Base-by-base conservation (phyloP, 2,797 vertebrate genomes). In the Schizothorax lantsangensis region DNA sequence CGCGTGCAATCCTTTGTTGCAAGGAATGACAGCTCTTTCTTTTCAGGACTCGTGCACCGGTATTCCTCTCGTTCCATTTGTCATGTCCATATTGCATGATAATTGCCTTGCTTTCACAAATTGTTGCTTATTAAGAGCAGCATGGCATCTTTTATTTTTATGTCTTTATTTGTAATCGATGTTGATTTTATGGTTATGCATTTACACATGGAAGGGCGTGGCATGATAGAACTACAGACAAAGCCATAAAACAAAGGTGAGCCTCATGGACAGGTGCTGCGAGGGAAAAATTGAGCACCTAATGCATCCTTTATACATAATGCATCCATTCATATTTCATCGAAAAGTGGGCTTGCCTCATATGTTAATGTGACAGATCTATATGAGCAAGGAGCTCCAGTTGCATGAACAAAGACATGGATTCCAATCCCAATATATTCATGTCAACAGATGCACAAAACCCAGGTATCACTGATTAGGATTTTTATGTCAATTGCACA, bases 191-290 rank as follows among this genome's bases (percentile, higher is more conserved):
- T 47, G 33, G 45, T 43, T 84, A 1, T 79, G 23, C 59, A 49
- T 38, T 84, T 81, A 14, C 68, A 23, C 52, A 79, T 81, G 14
- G 54, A 88, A 90, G 90, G 90, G 90, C 88, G 90, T 90, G 90
- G 90, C 88, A 77, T 73, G 75, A 84, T 43, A 68, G 45, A 89
- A 90, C 86, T 90, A 81, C 69, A 87, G 88, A 90, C 90, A 90
- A 90, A 90, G 90, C 85, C 87, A 47, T 88, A 87, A 87, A 89
- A 90, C 83, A 90, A 89, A 90, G 83, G 86, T 88, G 79, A 85
- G 66, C 45, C 17, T 66, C 57, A n/a, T 85, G 82, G 21, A 54
- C 88, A 90, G 88, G 90, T 90, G 87, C 59, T 77, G 74, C 79
- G 12, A 77, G 52, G 66, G 38, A 6, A 8, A 14, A 23, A 30